Evolutionary conservation across 2,113 vertebrate genomes (phyloP).

Genomic region (Hemibagrus wyckioides): DNA sequence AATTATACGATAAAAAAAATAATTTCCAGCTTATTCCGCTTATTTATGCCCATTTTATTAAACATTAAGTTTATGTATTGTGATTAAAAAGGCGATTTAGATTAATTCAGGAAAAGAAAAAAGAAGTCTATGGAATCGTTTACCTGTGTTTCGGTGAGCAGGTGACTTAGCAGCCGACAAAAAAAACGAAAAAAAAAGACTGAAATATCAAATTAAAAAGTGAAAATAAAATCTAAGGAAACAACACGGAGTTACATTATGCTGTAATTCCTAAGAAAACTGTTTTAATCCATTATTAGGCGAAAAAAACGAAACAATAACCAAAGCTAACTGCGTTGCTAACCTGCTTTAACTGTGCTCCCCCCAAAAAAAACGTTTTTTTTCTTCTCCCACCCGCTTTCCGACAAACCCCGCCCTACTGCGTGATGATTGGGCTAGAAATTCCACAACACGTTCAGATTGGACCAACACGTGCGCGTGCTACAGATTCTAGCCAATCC

Average conservation of each 20-base stretch:
- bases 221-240: background rate
- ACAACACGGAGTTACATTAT: background rate
- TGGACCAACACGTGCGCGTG: background rate
- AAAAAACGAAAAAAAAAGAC: background rate
- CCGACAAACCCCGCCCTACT: background rate
- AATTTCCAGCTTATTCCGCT: background rate
- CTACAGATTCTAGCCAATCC: background rate
- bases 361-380: background rate
- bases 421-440: background rate
- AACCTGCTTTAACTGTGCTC: background rate
- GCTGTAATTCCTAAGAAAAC: background rate
- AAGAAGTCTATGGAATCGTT: background rate
- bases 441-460: background rate
- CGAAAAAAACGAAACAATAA: background rate
- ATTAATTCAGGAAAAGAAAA: background rate
- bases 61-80: background rate
- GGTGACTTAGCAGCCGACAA: conserved; percentile 5
- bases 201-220: background rate
- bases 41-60: background rate
- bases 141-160: conserved; percentile 9
- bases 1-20: background rate
- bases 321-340: background rate
- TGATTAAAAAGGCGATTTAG: background rate
- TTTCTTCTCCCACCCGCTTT: background rate
- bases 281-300: too few relatives aligned